Evolutionary conservation across 2,888 invertebrate genomes (phyloP), one percentile per base, ranked within the genome.

Genomic region (Deilephila elpenor): DNA sequence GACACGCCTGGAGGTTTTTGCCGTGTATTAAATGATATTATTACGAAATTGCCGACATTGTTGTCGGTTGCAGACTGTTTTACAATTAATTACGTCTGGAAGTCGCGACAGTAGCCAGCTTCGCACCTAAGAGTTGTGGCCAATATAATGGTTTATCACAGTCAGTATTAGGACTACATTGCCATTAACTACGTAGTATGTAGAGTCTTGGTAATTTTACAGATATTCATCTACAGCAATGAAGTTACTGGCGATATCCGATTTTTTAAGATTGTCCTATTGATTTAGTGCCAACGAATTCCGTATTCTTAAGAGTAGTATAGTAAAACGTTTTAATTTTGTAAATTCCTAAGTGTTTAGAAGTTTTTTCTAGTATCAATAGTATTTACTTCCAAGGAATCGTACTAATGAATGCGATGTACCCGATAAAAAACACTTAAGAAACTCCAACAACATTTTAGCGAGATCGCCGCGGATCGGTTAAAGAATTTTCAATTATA

Each of bases 81-180:
- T 62, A 73, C 73, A 79, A 80, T 79, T 78, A 78, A 64, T 60
- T 70, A 74, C 71, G 73, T 73, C 62, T 73, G 74, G 74, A 75
- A 75, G 71, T 73, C 74, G 32, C 67, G 64, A 64, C 56, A 56
- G 8, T 56, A 67, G 37, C 67, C 53, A 71, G 59, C 44, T 25
- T 67, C 25, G 25, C 51, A 51, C 51, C 11, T 25, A 64, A 44
- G n/a, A 17, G 59, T 20, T 25, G 25, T 29, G 29, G 29, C 19
- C 37, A 62, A 62, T 37, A 67, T 51, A 67, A 67, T 25, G 7
- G 20, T 67, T 25, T 25, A 25, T 25, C 51, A 51, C 51, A 67
- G 20, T 67, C 17, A 51, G 44, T 29, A 37, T 64, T 37, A 14
- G 14, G 60, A 25, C 20, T 7, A 37, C 37, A 25, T 51, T 44